Evolutionary conservation across 2,888 invertebrate species (phyloP).

Genomic region (Tridacna crocea): DNA sequence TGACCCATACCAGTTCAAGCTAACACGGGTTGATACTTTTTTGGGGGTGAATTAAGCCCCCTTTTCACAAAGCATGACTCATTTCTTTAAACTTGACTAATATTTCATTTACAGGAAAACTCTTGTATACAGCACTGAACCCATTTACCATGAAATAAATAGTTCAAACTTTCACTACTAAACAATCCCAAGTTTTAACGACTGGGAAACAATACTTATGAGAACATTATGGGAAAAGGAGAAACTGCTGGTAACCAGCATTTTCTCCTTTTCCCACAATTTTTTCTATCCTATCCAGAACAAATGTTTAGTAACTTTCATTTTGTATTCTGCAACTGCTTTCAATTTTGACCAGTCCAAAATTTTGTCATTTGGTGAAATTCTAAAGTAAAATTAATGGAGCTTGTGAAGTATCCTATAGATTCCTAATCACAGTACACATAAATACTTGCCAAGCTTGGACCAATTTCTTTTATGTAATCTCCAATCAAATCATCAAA

Average conservation of each 20-base stretch:
- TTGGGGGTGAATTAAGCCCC: too few relatives aligned
- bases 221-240: background rate
- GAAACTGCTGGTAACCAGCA: constrained; percentile 4
- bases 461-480: constrained; percentile 67
- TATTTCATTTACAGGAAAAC: background rate
- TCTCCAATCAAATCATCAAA: constrained; percentile 67
- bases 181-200: too few relatives aligned
- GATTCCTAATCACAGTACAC: background rate
- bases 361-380: too few relatives aligned
- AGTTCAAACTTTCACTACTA: too few relatives aligned
- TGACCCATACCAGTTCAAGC: too few relatives aligned
- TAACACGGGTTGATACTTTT: too few relatives aligned
- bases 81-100: background rate
- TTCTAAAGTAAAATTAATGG: background rate
- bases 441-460: constrained; percentile 25
- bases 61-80: too few relatives aligned
- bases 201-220: too few relatives aligned
- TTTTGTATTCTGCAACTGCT: too few relatives aligned
- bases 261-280: background rate
- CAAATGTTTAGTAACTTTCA: too few relatives aligned
- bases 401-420: background rate
- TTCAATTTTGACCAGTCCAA: too few relatives aligned
- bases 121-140: background rate
- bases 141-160: background rate
- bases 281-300: too few relatives aligned